Conservation (phyloP, 2,113 vertebrate genomes). For the Papio anubis region DNA sequence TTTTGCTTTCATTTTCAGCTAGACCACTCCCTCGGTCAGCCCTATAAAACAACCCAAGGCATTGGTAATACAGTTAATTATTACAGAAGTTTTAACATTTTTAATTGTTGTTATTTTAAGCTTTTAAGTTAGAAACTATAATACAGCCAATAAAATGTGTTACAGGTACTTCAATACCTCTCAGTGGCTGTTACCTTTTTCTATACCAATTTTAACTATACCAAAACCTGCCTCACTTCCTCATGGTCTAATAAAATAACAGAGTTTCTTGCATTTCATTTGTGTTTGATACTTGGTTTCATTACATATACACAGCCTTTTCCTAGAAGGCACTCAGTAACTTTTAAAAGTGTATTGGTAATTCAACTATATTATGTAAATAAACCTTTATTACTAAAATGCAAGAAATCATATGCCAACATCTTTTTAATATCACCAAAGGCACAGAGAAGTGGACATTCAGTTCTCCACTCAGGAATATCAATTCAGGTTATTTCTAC, state of each 20-base stretch:
- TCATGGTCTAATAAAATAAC: constrained; percentile 17
- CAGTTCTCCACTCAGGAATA: background rate
- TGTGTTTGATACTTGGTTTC: constrained; percentile 32
- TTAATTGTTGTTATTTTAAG: constrained; percentile 30
- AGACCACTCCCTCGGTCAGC: background rate
- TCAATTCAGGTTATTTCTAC: constrained; percentile 44
- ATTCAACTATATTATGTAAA: constrained; percentile 19
- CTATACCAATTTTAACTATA: background rate
- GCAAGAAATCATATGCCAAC: background rate
- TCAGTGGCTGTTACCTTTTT: background rate
- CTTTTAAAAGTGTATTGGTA: background rate
- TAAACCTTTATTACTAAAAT: constrained; percentile 31
- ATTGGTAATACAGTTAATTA: background rate
- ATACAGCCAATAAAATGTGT: background rate
- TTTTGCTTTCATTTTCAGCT: constrained; percentile 52
- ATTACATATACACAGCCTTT: background rate
- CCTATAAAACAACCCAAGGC: background rate
- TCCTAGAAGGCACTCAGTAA: background rate
- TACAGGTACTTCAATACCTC: background rate
- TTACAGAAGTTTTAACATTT: constrained; percentile 31
- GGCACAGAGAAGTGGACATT: background rate
- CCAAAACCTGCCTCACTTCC: background rate
- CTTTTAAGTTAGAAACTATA: constrained; percentile 33
- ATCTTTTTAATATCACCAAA: background rate
- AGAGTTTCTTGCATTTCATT: constrained; percentile 36